Conservation (phyloP, 2,113 vertebrate species). For the Diadophis punctatus region DNA sequence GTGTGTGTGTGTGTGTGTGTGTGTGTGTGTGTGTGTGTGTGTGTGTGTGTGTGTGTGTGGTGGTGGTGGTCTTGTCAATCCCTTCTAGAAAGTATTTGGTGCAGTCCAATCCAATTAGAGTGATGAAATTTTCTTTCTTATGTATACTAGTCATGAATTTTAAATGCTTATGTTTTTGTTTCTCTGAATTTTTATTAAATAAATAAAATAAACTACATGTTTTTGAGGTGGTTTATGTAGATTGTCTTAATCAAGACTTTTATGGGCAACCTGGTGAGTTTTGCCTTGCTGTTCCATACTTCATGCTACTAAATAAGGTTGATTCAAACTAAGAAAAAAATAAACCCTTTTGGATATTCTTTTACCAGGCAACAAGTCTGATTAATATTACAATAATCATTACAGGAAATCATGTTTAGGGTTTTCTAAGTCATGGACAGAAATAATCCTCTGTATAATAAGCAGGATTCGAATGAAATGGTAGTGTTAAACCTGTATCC, state of each 20-base stretch:
- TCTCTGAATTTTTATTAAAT: background rate
- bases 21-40: too few relatives aligned
- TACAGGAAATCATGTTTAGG: background rate
- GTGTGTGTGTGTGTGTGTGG: too few relatives aligned
- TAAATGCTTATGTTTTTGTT: background rate
- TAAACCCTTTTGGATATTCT: background rate
- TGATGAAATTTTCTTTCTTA: background rate
- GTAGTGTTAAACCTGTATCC: background rate
- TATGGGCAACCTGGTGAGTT: background rate
- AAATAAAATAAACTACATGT: background rate
- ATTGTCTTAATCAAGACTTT: background rate
- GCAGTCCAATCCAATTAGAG: background rate
- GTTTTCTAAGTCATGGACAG: background rate
- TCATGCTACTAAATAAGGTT: background rate
- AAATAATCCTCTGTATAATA: background rate
- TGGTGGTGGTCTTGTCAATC: background rate
- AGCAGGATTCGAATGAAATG: background rate
- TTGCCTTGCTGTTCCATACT: background rate
- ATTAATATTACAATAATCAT: background rate
- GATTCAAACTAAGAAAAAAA: background rate
- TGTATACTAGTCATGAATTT: background rate
- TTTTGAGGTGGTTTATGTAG: background rate
- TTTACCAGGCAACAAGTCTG: conserved; percentile 1
- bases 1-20: too few relatives aligned
- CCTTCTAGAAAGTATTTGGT: background rate